Evolutionary conservation across 1,140 invertebrate species (phyloP).

Genomic region (Gryon sp.): DNA sequence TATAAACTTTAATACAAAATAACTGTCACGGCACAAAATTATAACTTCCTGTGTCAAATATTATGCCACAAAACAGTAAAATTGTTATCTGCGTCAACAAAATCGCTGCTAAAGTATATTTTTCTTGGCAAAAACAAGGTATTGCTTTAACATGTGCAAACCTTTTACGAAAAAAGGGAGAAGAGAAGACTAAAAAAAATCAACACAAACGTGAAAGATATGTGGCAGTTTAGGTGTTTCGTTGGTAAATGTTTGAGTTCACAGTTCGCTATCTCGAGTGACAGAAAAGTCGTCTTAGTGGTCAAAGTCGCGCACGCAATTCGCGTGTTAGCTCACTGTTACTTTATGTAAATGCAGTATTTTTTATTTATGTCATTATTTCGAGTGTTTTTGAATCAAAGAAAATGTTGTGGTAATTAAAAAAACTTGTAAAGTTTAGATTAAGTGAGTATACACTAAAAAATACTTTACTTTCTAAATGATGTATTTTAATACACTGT

Average conservation of each 20-base stretch:
- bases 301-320: conserved; percentile 41
- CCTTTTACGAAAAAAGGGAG: conserved; percentile 16
- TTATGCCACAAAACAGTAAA: conserved; percentile 6
- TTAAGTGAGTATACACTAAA: too few species aligned
- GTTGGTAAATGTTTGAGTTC: conserved; percentile 45
- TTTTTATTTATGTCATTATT: too few species aligned
- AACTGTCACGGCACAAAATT: too few species aligned
- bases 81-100: conserved; percentile 18
- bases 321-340: conserved; percentile 47
- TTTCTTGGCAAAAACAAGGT: conserved; percentile 22
- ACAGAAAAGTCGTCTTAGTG: conserved; percentile 47
- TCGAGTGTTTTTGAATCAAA: too few species aligned
- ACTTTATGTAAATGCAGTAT: conserved; percentile 58
- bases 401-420: too few species aligned
- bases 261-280: conserved; percentile 35
- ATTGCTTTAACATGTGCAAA: conserved; percentile 36
- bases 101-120: conserved; percentile 7
- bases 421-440: too few species aligned
- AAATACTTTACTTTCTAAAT: too few species aligned
- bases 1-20: too few species aligned
- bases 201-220: conserved; percentile 44
- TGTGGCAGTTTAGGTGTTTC: conserved; percentile 32
- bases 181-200: too few species aligned
- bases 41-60: conserved; percentile 1
- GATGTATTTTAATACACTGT: too few species aligned